A percentile compares a stretch with the other conserved stretches of the same genome.
phyloP scores from a whole-genome alignment of 2,888 invertebrate species.

The Orthosia incerta region DNA sequence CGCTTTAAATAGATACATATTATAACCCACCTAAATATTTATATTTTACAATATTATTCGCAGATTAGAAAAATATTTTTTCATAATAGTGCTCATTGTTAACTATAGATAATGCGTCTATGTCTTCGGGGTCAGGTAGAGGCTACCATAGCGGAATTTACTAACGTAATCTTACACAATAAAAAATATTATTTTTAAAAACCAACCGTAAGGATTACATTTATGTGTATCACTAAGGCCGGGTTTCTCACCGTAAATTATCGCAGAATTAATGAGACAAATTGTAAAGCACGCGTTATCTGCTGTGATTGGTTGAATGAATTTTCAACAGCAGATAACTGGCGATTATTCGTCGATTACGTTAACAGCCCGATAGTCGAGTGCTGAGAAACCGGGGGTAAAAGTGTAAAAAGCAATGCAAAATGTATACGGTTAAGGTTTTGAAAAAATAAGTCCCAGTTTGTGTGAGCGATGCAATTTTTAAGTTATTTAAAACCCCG shows the following conservation, averaged over 20 bases:
- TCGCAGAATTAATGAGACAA: too few species aligned
- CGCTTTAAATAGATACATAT: conserved; percentile 79
- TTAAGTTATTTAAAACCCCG: conserved; percentile 30
- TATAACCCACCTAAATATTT: conserved; percentile 81
- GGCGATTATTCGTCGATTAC: too few species aligned
- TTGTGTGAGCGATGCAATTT: conserved; percentile 7
- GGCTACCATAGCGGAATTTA: conserved; percentile 25
- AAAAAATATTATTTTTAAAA: conserved; percentile 18
- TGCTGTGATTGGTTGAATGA: too few species aligned
- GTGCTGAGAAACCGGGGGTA: not conserved
- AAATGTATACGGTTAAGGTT: conserved; percentile 7
- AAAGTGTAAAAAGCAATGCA: conserved; percentile 41
- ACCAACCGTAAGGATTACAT: conserved; percentile 4
- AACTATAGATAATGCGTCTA: conserved; percentile 62
- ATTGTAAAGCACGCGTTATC: too few species aligned
- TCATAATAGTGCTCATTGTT: conserved; percentile 86
- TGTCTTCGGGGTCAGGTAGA: conserved; percentile 57
- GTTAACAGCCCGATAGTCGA: too few species aligned
- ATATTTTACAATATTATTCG: conserved; percentile 84
- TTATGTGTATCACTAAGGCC: conserved; percentile 22
- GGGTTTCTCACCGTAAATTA: too few species aligned
- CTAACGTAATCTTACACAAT: not conserved
- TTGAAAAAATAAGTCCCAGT: not conserved
- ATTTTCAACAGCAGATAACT: too few species aligned
- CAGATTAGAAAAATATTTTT: conserved; percentile 89